phyloP scores from a whole-genome alignment of 2,888 invertebrate species.

The Drosophila melanosoma region DNA sequence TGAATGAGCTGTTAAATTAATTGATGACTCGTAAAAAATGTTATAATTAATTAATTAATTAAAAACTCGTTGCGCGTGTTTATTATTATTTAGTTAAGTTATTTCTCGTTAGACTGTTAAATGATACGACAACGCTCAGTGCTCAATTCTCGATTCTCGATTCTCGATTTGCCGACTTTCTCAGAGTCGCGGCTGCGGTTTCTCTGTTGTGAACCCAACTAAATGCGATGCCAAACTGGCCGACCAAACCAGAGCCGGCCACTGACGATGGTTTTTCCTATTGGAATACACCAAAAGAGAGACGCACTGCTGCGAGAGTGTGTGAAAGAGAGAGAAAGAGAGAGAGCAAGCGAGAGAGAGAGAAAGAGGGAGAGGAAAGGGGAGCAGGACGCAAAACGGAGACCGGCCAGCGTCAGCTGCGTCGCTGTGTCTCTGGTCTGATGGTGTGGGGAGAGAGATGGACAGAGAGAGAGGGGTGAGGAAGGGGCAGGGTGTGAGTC shows the following conservation, averaged over 20 bases:
- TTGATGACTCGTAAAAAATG: slow-evolving; percentile 24
- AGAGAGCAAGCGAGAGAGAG: neutral
- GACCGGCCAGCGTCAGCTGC: slow-evolving; percentile 74
- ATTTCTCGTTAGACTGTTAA: slow-evolving; percentile 40
- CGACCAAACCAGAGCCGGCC: slow-evolving; percentile 62
- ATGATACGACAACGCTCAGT: slow-evolving; percentile 29
- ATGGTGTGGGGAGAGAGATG: neutral
- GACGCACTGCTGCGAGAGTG: slow-evolving; percentile 6
- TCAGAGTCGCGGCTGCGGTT: slow-evolving; percentile 73
- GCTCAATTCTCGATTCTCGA: slow-evolving; percentile 41
- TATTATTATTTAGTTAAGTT: slow-evolving; percentile 6
- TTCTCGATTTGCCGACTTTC: slow-evolving; percentile 32
- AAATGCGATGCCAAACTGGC: slow-evolving; percentile 84
- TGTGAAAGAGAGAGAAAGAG: slow-evolving; percentile 2
- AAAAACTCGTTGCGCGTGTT: slow-evolving; percentile 29
- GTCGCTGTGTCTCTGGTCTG: slow-evolving; percentile 45
- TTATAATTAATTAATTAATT: slow-evolving; percentile 50
- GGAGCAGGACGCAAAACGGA: slow-evolving; percentile 25
- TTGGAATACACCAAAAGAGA: slow-evolving; percentile 53
- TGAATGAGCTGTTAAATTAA: slow-evolving; percentile 26
- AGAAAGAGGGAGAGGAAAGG: neutral
- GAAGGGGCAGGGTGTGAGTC: slow-evolving; percentile 8
- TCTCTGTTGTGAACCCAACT: slow-evolving; percentile 83
- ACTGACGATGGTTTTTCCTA: slow-evolving; percentile 69
- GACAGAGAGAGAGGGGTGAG: neutral